A percentile compares a stretch with the other conserved stretches of the same genome.
Evolutionary conservation across 2,797 vertebrate species (phyloP).

Genomic region (Lutjanus campechanus): DNA sequence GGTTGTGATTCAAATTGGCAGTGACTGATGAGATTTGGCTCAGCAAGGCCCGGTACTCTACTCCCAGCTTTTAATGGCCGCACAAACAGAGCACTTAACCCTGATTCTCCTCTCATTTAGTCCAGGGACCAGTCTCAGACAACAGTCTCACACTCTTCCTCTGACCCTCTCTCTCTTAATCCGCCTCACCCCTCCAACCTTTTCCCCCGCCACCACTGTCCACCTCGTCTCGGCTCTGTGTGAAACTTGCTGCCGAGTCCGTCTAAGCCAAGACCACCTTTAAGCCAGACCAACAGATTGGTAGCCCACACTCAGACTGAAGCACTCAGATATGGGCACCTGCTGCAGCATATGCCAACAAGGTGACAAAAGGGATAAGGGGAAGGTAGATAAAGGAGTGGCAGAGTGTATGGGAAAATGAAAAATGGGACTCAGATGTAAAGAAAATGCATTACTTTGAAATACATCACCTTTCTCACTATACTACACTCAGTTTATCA

Average conservation of each 20-base stretch:
- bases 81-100: slow-evolving; percentile 84
- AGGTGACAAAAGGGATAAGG: slow-evolving; percentile 44
- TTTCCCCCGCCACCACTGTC: slow-evolving; percentile 51
- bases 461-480: slow-evolving; percentile 36
- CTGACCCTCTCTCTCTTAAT: slow-evolving; percentile 61
- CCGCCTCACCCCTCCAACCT: slow-evolving; percentile 60
- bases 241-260: slow-evolving; percentile 65
- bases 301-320: slow-evolving; percentile 55
- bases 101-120: slow-evolving; percentile 72
- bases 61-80: slow-evolving; percentile 72
- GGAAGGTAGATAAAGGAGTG: slow-evolving; percentile 48
- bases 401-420: slow-evolving; percentile 30
- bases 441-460: slow-evolving; percentile 53
- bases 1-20: slow-evolving; percentile 79
- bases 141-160: slow-evolving; percentile 75
- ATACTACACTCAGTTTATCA: slow-evolving; percentile 40
- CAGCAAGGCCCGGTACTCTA: slow-evolving; percentile 45
- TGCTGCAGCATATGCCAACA: slow-evolving; percentile 50
- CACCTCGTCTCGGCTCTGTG: slow-evolving; percentile 55
- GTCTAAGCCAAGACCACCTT: slow-evolving; percentile 69
- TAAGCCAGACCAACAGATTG: slow-evolving; percentile 57
- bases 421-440: slow-evolving; percentile 49
- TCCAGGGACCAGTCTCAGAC: slow-evolving; percentile 64
- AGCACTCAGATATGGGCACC: slow-evolving; percentile 56
- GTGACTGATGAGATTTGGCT: slow-evolving; percentile 76